Base-by-base conservation (phyloP, 2,888 invertebrate species). In the Sinodicranocentrus sp. region DNA sequence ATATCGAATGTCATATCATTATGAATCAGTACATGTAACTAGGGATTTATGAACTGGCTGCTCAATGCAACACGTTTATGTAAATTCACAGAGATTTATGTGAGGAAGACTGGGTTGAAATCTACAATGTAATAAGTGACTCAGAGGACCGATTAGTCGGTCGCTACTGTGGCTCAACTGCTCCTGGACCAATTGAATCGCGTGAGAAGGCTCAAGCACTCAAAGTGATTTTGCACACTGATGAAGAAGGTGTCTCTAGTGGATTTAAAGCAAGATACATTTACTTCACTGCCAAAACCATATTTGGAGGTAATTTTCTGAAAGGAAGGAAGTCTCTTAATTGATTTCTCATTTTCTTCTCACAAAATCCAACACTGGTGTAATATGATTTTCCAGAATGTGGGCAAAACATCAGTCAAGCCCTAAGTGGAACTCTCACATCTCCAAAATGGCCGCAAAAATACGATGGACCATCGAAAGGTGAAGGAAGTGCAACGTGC, bases 251-350 rank as follows among this genome's bases (percentile, higher is more conserved):
- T 79, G 97, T 98, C 67, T 96, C 95, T 88, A 97, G 97, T 89
- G 99, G 99, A 26, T 99, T 99, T 91, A 97, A 97, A 91, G 99
- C 98, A 15, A 93, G 96, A 89, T 99, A 98, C 91, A 95, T 96
- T 89, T 99, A 98, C 91, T 96, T 98, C 92, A 93, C 94, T 54
- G 95, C 95, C 86, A 95, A 96, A 91, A 95, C 95, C 44, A 95
- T 96, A 90, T 96, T 95, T 90, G 96, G 96, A 90, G 93, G 93
- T 93, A 89, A 70, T 39, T 23, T n/a, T n/a, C n/a, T n/a, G n/a
- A n/a, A n/a, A n/a, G n/a, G n/a, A n/a, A n/a, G n/a, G n/a, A n/a
- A n/a, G n/a, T n/a, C n/a, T n/a, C n/a, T n/a, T n/a, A n/a, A n/a
- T n/a, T n/a, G n/a, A n/a, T n/a, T n/a, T n/a, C n/a, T n/a, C n/a